Percentiles rank a stretch among this genome's conserved stretches.
These are phyloP conservation scores for Panopea generosa DNA, from an alignment of 2,888 invertebrate genomes.

Conservation along the genomic window DNA sequence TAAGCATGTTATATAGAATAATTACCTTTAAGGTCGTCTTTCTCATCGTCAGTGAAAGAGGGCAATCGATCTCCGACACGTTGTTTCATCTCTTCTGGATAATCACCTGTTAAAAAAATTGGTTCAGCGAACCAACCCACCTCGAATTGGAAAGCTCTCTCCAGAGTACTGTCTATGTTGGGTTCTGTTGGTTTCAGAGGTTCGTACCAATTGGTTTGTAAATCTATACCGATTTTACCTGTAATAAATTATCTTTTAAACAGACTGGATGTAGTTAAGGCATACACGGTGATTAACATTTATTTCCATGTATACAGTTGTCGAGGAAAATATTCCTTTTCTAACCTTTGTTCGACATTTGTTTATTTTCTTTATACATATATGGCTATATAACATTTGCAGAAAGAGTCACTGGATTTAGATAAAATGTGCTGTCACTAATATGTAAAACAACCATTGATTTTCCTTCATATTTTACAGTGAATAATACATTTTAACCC, in stretches of 20 bases:
- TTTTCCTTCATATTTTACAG: no score
- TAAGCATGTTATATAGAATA: not conserved
- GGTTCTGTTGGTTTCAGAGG: constrained; percentile 40
- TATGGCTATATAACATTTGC: no score
- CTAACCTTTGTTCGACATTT: no score
- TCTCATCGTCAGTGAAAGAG: not conserved
- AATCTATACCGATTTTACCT: constrained; percentile 71
- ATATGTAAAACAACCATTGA: no score
- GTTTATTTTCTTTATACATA: no score
- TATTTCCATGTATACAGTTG: no score
- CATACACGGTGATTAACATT: no score
- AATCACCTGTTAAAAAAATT: constrained; percentile 86
- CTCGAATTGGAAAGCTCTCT: constrained; percentile 63
- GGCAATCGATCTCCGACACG: constrained; percentile 50
- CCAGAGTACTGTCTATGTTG: constrained; percentile 59
- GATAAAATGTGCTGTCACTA: no score
- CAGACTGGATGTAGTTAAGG: no score
- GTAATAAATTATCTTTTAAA: not conserved
- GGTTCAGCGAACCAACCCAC: constrained; percentile 80
- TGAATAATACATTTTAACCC: no score
- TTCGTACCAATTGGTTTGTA: constrained; percentile 62
- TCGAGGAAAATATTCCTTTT: no score
- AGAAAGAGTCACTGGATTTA: no score
- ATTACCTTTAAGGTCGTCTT: constrained; percentile 4
- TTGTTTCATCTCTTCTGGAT: constrained; percentile 70